Conservation (phyloP, 2,113 vertebrate genomes). For the Columba livia region DNA sequence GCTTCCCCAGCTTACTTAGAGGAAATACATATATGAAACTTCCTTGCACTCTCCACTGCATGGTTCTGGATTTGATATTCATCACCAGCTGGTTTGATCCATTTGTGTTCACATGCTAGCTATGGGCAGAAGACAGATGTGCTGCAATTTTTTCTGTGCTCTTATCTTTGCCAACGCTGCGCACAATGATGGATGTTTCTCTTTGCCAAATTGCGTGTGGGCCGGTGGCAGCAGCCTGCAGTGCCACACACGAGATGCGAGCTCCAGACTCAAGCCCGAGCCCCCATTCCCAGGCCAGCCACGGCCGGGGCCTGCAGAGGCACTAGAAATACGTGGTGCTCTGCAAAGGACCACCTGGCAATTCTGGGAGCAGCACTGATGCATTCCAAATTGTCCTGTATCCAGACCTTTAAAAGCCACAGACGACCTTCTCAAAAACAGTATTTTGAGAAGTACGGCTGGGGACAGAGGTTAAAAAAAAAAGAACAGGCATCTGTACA, state of each 20-base stretch:
- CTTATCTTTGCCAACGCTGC: constrained; percentile 39
- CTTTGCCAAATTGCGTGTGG: constrained; percentile 38
- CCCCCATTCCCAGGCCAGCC: neutral
- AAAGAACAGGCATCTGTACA: constrained; percentile 20
- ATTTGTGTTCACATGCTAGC: constrained; percentile 37
- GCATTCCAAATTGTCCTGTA: neutral
- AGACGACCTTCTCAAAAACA: neutral
- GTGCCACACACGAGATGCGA: constrained; percentile 4
- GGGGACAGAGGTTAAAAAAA: constrained; percentile 25
- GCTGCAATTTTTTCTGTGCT: constrained; percentile 32
- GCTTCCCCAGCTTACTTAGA: neutral
- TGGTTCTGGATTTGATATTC: constrained; percentile 50
- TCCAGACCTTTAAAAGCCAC: neutral
- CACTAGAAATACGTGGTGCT: neutral
- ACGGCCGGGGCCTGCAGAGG: fast-evolving
- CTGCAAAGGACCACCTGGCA: neutral
- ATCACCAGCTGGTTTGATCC: constrained; percentile 17
- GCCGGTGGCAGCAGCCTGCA: constrained; percentile 31
- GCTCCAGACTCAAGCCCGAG: neutral
- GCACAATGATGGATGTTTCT: neutral
- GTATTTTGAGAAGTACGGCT: neutral
- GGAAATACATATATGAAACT: neutral
- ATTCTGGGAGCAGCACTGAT: neutral
- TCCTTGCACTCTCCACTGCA: neutral
- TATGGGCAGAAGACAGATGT: constrained; percentile 46